Base-by-base conservation (phyloP, 2,888 invertebrate genomes). In the Cheilosia variabilis region DNA sequence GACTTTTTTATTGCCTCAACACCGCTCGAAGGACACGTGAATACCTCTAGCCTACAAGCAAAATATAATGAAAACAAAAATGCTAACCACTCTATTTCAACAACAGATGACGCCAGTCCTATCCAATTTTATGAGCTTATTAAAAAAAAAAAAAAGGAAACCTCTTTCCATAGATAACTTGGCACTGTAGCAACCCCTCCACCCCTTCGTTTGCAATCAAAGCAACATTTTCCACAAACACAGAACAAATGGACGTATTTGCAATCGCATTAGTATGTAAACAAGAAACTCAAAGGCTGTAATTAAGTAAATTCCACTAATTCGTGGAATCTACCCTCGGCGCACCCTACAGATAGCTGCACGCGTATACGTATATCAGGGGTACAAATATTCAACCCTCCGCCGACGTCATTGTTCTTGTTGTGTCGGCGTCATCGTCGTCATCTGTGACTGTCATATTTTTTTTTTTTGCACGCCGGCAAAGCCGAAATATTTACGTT, bases 301-400 rank as follows among this genome's bases (percentile, higher is more conserved):
- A 86, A 86, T 86, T 86, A 81, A 81, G 86, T 86, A 81, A 86
- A 86, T 86, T 86, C 86, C 76, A 81, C 86, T 86, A 86, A 86
- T 86, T 77, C 76, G 58, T 41, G 53, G 15, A 13, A 72, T 53
- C 69, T 50, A 34, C 66, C 81, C 72, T 76, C 60, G 22, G 10
- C 58, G 55, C 47, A 47, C 50, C 63, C n/a, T 34, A 47, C 3
- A 47, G 10, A 34, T 47, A 24, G 24, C 41, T 22, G 43, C 31
- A 22, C 27, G 50, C 31, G 9, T 31, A 31, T 31, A 31, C 1
- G 0, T 27, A 27, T 37, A 37, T 13, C 37, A 13, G 45, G 19
- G 5, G 47, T 34, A 47, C 22, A 7, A 50, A 65, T 50, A 37
- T 63, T 57, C 45, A 68, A 81, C 86, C 86, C 76, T 77, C 80